These are phyloP conservation scores for Tribolium freemani DNA, from an alignment of 2,888 invertebrate genomes.

Conservation along the genomic window DNA sequence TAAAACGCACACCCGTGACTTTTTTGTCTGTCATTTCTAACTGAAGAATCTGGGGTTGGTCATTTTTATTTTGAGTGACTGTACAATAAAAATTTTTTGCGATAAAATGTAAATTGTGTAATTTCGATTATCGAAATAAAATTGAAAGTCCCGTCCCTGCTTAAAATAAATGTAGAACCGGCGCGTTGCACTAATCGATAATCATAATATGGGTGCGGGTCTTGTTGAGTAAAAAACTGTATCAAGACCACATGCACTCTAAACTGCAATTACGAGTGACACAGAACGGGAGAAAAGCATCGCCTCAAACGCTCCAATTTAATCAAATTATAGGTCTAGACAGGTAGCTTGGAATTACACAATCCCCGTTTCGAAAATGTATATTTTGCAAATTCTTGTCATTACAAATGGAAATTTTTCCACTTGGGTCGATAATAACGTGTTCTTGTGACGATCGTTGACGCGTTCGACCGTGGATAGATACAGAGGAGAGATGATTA, in stretches of 20 bases:
- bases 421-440: conserved; percentile 6
- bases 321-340: conserved; percentile 9
- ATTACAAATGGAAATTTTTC: conserved; percentile 3
- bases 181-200: conserved; percentile 27
- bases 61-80: no score
- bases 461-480: conserved; percentile 55
- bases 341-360: not conserved
- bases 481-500: conserved; percentile 54
- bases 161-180: conserved; percentile 25
- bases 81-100: no score
- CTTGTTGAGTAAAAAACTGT: conserved; percentile 1
- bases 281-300: conserved; percentile 8
- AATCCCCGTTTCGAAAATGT: not conserved
- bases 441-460: conserved; percentile 36
- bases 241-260: conserved; percentile 10
- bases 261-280: conserved; percentile 22
- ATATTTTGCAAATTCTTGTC: conserved; percentile 4
- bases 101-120: no score
- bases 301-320: conserved; percentile 21
- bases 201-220: conserved; percentile 24
- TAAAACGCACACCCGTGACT: no score
- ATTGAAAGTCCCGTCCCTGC: not conserved
- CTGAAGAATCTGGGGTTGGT: no score
- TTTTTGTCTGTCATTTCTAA: no score
- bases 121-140: no score